These are phyloP conservation scores for Otus sunia DNA, from an alignment of 2,113 vertebrate species.

Conservation along the genomic window DNA sequence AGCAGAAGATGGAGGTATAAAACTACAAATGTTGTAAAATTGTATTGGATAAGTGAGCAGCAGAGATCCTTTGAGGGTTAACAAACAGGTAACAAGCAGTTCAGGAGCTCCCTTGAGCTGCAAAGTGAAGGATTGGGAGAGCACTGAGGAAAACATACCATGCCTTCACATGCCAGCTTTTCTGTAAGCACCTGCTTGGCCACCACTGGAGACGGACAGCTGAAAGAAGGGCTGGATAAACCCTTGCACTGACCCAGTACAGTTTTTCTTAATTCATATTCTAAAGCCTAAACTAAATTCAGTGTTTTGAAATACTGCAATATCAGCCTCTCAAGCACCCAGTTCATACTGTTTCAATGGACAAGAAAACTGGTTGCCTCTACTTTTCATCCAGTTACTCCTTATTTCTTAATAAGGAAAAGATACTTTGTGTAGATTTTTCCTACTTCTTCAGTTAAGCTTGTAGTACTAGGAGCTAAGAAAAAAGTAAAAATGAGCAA, in stretches of 20 bases:
- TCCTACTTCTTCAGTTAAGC: background rate
- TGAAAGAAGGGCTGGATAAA: background rate
- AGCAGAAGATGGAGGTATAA: background rate
- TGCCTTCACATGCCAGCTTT: background rate
- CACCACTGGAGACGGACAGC: background rate
- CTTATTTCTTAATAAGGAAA: background rate
- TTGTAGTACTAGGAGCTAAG: background rate
- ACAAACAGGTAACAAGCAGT: background rate
- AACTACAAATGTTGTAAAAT: background rate
- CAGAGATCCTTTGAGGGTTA: background rate
- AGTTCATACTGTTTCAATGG: background rate
- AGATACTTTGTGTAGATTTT: background rate
- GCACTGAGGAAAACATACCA: fast-evolving
- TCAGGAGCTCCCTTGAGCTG: background rate
- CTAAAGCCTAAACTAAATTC: background rate
- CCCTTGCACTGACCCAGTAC: background rate
- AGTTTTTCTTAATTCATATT: background rate
- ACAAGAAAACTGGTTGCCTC: background rate
- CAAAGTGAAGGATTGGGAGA: background rate
- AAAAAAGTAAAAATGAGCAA: background rate
- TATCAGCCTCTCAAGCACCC: background rate
- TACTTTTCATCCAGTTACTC: background rate
- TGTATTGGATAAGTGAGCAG: background rate
- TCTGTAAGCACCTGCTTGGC: background rate
- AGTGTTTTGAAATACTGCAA: background rate